These are phyloP conservation scores for Papilio helenus DNA, from an alignment of 1,140 invertebrate species.

Conservation along the genomic window DNA sequence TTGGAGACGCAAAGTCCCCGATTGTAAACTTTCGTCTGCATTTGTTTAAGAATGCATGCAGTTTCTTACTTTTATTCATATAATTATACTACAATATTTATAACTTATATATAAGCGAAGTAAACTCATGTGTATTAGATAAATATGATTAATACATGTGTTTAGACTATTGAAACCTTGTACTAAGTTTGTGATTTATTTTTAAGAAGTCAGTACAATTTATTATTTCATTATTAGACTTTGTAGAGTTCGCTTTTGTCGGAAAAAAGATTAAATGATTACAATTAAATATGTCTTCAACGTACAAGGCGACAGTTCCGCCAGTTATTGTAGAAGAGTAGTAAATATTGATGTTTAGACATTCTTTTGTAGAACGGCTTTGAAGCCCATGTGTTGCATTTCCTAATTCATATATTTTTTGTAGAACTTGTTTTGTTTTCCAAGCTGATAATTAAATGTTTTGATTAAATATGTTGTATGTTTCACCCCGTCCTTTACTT, in stretches of 20 bases:
- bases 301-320: slow-evolving; percentile 26
- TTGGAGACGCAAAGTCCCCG: slow-evolving; percentile 55
- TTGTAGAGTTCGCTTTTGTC: slow-evolving; percentile 63
- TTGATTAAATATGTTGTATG: slow-evolving; percentile 53
- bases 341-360: slow-evolving; percentile 27
- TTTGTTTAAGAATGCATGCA: slow-evolving; percentile 79
- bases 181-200: slow-evolving; percentile 66
- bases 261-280: slow-evolving; percentile 53
- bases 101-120: slow-evolving; percentile 52
- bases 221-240: slow-evolving; percentile 64
- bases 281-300: slow-evolving; percentile 48
- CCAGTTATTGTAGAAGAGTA: slow-evolving; percentile 12
- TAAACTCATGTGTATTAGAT: slow-evolving; percentile 46
- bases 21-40: slow-evolving; percentile 65
- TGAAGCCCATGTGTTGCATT: slow-evolving; percentile 50
- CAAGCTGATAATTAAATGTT: slow-evolving; percentile 58
- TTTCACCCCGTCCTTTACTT: not conserved
- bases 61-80: slow-evolving; percentile 62
- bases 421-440: slow-evolving; percentile 61
- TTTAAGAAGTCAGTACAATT: slow-evolving; percentile 54
- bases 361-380: slow-evolving; percentile 45
- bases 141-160: slow-evolving; percentile 44
- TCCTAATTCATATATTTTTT: slow-evolving; percentile 64
- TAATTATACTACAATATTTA: slow-evolving; percentile 58
- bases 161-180: slow-evolving; percentile 46